Base-by-base conservation (phyloP, 2,113 vertebrate genomes). In the Muntiacus reevesi region DNA sequence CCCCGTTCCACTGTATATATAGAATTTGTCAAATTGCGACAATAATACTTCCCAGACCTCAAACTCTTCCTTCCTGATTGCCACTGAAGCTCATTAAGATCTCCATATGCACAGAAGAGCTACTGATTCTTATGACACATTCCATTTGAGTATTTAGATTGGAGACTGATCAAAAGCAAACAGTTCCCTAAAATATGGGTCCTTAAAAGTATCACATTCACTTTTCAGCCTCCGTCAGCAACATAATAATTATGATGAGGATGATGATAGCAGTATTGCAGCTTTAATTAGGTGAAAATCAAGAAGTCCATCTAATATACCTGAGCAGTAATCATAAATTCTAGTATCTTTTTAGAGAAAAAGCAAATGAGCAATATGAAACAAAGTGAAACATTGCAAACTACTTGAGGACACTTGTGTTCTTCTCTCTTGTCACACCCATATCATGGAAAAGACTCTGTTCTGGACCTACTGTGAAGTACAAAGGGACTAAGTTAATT, bases 261-360 rank as follows among this genome's bases (percentile, higher is more conserved):
- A 16, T 40, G 85, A 74, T 12, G n/a, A 21, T 52, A 28, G 21
- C 11, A 55, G 28, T 67, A 43, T 55, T 21, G 9, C 45, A 50
- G 27, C 19, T 91, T 43, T 71, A 57, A 64, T 81, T 50, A 64
- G 52, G 30, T 83, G 59, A 84, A 71, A 89, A 94, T 71, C 6
- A 64, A 89, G 81, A 92, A 67, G 4, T 7, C 17, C 30, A 27
- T 27, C 6, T 43, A 81, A 78, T 82, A 71, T 4, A 52, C 50
- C 25, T 17, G 28, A 79, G 36, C 62, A 54, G 40, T n/a, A 90
- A 90, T 50, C 36, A 92, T 25, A 47, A 50, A 60, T 54, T 60
- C 87, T 30, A 40, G n/a, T 36, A 33, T 94, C 11, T 47, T 87
- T 86, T 87, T 57, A 1, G 89, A 84, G 40, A 82, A 67, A 71